phyloP scores from a whole-genome alignment of 2,113 vertebrate genomes.

The Salminus brasiliensis region DNA sequence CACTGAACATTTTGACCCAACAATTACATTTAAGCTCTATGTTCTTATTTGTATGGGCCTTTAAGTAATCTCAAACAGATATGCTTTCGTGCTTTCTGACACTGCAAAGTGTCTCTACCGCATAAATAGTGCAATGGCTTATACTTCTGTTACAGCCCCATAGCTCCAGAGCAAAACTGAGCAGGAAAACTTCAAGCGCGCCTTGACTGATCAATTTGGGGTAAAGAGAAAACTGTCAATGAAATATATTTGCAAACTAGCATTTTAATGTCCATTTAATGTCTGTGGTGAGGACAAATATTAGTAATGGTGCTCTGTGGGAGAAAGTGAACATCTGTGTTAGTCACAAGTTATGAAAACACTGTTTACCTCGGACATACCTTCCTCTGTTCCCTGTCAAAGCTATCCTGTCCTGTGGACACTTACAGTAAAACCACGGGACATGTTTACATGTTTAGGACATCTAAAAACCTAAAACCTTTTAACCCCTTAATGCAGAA shows the following conservation, averaged over 20 bases:
- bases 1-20: too few relatives aligned
- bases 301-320: neutral
- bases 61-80: too few relatives aligned
- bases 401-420: neutral
- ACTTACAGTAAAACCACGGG: neutral
- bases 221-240: neutral
- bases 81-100: too few relatives aligned
- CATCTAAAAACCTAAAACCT: neutral
- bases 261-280: neutral
- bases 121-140: too few relatives aligned
- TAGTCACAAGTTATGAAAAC: slow-evolving; percentile 6
- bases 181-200: too few relatives aligned
- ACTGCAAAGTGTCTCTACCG: too few relatives aligned
- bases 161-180: too few relatives aligned
- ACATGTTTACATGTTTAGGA: neutral
- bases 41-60: too few relatives aligned
- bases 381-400: neutral
- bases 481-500: too few relatives aligned
- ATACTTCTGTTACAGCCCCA: too few relatives aligned
- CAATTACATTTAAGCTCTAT: too few relatives aligned
- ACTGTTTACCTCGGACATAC: neutral
- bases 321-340: neutral
- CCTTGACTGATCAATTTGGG: neutral
- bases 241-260: neutral
- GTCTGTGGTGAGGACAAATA: neutral